Conservation (phyloP, 2,113 vertebrate species). For the Ceyx margarethae region DNA sequence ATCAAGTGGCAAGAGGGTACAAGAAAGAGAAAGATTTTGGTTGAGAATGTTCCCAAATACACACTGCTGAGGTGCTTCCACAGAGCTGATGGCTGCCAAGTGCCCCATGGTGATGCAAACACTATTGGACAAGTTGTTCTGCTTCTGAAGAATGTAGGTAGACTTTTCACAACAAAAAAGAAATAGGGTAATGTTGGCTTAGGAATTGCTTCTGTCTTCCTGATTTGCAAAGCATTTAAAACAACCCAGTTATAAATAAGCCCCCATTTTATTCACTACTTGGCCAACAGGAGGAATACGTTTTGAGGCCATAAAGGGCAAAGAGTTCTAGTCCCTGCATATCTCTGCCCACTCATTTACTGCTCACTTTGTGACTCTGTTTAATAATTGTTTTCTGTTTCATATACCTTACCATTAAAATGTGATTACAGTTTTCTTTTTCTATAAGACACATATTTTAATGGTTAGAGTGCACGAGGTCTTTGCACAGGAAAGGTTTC, state of each 20-base stretch:
- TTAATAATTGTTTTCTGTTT: not conserved
- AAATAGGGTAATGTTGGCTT: not conserved
- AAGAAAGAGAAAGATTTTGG: not conserved
- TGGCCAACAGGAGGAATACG: not conserved
- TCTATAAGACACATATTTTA: not conserved
- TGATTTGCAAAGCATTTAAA: not conserved
- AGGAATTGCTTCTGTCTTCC: not conserved
- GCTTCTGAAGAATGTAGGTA: not conserved
- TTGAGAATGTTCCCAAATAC: not conserved
- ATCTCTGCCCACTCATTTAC: not conserved
- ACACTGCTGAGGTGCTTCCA: not conserved
- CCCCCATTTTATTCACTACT: not conserved
- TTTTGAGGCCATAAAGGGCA: not conserved
- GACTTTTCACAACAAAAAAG: not conserved
- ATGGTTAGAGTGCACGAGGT: not conserved
- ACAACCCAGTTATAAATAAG: not conserved
- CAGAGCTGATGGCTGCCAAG: not conserved
- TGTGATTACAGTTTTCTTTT: not conserved
- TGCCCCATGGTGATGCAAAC: not conserved
- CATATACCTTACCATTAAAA: not conserved
- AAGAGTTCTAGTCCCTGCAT: not conserved
- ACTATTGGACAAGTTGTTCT: not conserved
- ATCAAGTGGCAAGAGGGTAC: not conserved
- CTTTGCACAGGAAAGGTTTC: not conserved
- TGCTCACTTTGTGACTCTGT: not conserved